Conservation (phyloP, 2,113 vertebrate genomes). For the Xenotilapia flavipinnis region DNA sequence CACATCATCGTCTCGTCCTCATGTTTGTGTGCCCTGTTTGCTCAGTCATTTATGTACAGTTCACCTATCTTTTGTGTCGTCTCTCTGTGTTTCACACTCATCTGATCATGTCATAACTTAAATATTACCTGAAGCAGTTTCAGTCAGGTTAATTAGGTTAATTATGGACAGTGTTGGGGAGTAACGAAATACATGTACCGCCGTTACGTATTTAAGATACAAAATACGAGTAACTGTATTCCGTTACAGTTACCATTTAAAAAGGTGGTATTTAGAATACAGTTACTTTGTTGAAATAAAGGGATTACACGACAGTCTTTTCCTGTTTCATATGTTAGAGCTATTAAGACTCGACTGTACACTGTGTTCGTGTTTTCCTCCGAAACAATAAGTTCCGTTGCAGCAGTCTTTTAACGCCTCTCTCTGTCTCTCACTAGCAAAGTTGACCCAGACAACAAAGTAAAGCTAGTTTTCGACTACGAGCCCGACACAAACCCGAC, state of each 20-base stretch:
- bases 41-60: background rate
- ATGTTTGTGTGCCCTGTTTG: background rate
- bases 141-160: background rate
- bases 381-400: background rate
- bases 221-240: background rate
- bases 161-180: background rate
- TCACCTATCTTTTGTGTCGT: background rate
- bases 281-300: background rate
- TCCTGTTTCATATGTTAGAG: background rate
- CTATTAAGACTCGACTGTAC: too few relatives aligned
- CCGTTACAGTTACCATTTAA: background rate
- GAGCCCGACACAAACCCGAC: too few relatives aligned
- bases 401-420: fast-evolving
- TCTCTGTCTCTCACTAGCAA: background rate
- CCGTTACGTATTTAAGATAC: background rate
- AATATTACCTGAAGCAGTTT: background rate
- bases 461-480: too few relatives aligned
- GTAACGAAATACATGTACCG: background rate
- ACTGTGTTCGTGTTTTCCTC: background rate
- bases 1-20: background rate
- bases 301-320: background rate
- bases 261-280: background rate
- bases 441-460: background rate
- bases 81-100: background rate
- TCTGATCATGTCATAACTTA: background rate